Evolutionary conservation across 1,140 invertebrate species (phyloP).

Genomic region (Neotoxoptera formosana): DNA sequence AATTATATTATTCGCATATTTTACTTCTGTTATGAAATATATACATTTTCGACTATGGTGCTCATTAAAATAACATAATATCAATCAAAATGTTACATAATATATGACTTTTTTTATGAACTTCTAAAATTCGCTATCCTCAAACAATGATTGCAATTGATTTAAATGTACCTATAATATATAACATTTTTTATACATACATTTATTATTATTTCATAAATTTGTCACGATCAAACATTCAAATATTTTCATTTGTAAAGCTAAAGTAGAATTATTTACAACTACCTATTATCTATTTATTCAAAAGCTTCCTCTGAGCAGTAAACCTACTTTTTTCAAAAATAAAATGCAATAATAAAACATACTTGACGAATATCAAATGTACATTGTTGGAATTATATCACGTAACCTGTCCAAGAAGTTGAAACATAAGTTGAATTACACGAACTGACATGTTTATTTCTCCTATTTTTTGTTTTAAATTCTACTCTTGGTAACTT

Average conservation of each 20-base stretch:
- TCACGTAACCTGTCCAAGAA: background rate
- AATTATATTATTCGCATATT: background rate
- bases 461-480: background rate
- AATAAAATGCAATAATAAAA: background rate
- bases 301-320: background rate
- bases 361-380: background rate
- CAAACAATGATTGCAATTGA: background rate
- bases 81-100: background rate
- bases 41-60: background rate
- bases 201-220: background rate
- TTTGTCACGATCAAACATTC: background rate
- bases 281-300: background rate
- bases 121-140: background rate
- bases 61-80: background rate
- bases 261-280: constrained; percentile 7
- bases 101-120: background rate
- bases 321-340: background rate
- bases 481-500: background rate
- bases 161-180: background rate
- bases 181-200: background rate
- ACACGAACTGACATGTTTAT: background rate
- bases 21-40: background rate
- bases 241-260: background rate
- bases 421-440: constrained; percentile 23
- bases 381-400: constrained; percentile 8